These are phyloP conservation scores for Artibeus jamaicensis DNA, from an alignment of 2,797 vertebrate genomes.

Conservation along the genomic window DNA sequence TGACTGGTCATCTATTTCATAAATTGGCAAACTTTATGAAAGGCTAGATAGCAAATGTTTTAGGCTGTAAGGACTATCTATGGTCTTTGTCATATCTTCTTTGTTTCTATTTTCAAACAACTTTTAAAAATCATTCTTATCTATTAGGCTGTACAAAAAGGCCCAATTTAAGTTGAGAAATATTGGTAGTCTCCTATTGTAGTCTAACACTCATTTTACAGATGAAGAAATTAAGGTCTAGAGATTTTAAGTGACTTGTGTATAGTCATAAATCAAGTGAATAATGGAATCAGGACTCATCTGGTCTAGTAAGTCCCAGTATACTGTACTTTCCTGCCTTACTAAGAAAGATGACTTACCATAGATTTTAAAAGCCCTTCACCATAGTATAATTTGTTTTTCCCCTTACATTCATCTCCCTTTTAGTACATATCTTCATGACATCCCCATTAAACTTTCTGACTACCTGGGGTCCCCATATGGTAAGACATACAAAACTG, in stretches of 20 bases:
- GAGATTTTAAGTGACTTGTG: not conserved
- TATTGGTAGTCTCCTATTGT: not conserved
- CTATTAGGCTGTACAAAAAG: not conserved
- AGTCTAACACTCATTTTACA: not conserved
- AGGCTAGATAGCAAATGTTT: not conserved
- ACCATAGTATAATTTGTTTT: not conserved
- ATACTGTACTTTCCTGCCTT: not conserved
- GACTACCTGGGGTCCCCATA: not conserved
- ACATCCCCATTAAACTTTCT: not conserved
- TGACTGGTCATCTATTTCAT: not conserved
- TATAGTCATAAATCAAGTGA: not conserved
- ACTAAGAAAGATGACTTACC: not conserved
- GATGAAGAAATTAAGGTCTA: slow-evolving; percentile 21
- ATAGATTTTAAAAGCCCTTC: not conserved
- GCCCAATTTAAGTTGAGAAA: not conserved
- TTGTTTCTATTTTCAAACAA: not conserved
- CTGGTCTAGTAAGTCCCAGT: not conserved
- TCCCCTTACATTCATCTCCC: not conserved
- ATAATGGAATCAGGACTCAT: not conserved
- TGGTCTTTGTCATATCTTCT: not conserved
- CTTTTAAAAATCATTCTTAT: not conserved
- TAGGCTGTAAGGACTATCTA: not conserved
- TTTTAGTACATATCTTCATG: not conserved
- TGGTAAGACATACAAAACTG: not conserved
- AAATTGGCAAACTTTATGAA: not conserved